phyloP scores from a whole-genome alignment of 2,113 vertebrate genomes.

The Meriones unguiculatus region DNA sequence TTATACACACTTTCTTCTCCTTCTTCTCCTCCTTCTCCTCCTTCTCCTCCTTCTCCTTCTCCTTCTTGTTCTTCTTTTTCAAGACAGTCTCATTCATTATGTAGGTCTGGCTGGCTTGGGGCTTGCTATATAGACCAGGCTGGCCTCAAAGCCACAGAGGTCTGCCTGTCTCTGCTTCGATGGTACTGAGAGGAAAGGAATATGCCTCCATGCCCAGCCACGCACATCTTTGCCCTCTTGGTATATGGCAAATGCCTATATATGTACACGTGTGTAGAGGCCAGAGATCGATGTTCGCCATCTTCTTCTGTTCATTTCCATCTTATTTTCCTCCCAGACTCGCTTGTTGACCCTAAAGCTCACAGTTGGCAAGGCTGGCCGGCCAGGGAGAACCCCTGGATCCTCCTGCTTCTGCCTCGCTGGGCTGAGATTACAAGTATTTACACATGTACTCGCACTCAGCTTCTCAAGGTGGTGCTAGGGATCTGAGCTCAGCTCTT shows the following conservation, averaged over 20 bases:
- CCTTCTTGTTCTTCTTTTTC: not conserved
- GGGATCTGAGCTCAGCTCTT: not conserved
- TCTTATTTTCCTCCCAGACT: not conserved
- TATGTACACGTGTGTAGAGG: not conserved
- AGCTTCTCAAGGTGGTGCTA: not conserved
- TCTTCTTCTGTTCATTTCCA: not conserved
- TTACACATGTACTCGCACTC: not conserved
- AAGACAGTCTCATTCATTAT: not conserved
- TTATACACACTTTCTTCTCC: no score
- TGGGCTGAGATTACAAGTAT: not conserved
- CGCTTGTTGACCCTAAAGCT: not conserved
- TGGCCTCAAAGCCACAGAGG: not conserved
- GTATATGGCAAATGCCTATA: not conserved
- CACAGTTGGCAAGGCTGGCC: not conserved
- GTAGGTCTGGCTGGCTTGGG: not conserved
- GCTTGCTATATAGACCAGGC: not conserved
- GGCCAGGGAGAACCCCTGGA: not conserved
- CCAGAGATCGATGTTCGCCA: not conserved
- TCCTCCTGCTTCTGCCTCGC: no score
- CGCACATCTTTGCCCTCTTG: not conserved
- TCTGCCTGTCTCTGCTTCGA: not conserved
- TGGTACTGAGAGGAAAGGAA: not conserved
- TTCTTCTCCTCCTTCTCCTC: no score
- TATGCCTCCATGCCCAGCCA: not conserved
- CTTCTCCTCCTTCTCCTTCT: no score